Conservation (phyloP, 2,888 invertebrate genomes). For the Agrotis puta region DNA sequence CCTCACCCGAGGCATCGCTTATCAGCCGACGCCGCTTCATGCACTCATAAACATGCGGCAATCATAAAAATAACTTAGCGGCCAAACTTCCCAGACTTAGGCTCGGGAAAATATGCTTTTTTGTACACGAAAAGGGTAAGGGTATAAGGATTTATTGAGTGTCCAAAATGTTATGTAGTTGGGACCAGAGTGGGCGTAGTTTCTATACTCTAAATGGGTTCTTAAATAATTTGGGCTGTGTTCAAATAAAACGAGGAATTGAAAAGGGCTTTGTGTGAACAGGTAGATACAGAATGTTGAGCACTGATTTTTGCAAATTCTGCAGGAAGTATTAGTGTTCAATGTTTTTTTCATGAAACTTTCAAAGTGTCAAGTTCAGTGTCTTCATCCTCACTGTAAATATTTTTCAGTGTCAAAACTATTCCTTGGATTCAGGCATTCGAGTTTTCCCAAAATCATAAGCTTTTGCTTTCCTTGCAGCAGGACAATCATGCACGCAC, state of each 20-base stretch:
- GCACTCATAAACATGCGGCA: slow-evolving; percentile 76
- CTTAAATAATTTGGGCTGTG: slow-evolving; percentile 22
- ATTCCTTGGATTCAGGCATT: too few species aligned
- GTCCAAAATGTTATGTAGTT: slow-evolving; percentile 25
- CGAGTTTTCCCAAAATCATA: too few species aligned
- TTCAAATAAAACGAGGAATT: slow-evolving; percentile 29
- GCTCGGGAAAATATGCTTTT: slow-evolving; percentile 46
- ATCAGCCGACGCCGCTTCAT: slow-evolving; percentile 71
- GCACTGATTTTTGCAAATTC: not conserved
- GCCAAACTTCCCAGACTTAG: slow-evolving; percentile 52
- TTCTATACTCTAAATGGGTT: slow-evolving; percentile 19
- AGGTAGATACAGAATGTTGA: not conserved
- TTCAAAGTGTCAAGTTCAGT: not conserved
- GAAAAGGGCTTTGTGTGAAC: slow-evolving; percentile 15
- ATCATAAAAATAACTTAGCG: slow-evolving; percentile 76
- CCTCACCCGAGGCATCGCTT: slow-evolving; percentile 67
- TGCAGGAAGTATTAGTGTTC: not conserved
- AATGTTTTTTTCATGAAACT: not conserved
- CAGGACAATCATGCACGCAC: not conserved
- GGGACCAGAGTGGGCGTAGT: not conserved
- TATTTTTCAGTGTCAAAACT: too few species aligned
- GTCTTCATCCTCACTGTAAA: not conserved
- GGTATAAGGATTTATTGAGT: slow-evolving; percentile 39
- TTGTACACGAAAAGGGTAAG: slow-evolving; percentile 42
- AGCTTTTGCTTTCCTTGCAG: not conserved